A percentile compares a stretch with the other conserved stretches of the same genome.
These are phyloP conservation scores for Deilephila porcellus DNA, from an alignment of 2,888 invertebrate species.

Conservation along the genomic window DNA sequence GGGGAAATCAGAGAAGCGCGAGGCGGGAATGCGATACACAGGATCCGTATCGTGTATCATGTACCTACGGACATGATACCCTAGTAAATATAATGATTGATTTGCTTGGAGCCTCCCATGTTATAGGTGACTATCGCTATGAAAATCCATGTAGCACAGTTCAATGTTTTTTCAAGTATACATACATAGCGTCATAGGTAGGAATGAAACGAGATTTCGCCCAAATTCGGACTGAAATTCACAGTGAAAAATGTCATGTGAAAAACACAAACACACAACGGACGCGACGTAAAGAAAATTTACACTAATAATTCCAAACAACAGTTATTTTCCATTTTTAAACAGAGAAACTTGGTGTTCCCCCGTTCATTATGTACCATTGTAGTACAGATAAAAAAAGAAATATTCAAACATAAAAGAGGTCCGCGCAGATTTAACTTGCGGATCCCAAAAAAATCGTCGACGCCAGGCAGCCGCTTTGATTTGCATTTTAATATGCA, in stretches of 20 bases:
- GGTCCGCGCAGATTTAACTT: constrained; percentile 21
- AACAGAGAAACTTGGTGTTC: not conserved
- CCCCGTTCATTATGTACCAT: constrained; percentile 8
- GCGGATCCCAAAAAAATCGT: constrained; percentile 39
- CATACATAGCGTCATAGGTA: too few relatives aligned
- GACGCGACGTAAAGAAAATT: not conserved
- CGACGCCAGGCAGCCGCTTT: constrained; percentile 54
- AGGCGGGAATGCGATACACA: not conserved
- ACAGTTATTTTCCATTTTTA: not conserved
- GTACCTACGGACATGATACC: too few relatives aligned
- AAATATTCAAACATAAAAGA: constrained; percentile 3
- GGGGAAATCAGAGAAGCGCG: constrained; percentile 48
- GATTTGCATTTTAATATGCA: constrained; percentile 84
- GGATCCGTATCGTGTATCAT: constrained; percentile 17
- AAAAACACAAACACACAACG: not conserved
- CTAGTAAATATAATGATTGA: too few relatives aligned
- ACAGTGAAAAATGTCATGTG: not conserved
- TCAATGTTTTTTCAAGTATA: too few relatives aligned
- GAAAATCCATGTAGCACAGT: too few relatives aligned
- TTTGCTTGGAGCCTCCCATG: not conserved
- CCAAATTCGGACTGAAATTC: too few relatives aligned
- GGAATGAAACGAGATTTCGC: too few relatives aligned
- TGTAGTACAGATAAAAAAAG: not conserved
- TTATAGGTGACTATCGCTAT: not conserved
- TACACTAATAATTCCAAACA: not conserved